These are phyloP conservation scores for Crematogaster levior DNA, from an alignment of 2,888 invertebrate genomes.

Conservation along the genomic window DNA sequence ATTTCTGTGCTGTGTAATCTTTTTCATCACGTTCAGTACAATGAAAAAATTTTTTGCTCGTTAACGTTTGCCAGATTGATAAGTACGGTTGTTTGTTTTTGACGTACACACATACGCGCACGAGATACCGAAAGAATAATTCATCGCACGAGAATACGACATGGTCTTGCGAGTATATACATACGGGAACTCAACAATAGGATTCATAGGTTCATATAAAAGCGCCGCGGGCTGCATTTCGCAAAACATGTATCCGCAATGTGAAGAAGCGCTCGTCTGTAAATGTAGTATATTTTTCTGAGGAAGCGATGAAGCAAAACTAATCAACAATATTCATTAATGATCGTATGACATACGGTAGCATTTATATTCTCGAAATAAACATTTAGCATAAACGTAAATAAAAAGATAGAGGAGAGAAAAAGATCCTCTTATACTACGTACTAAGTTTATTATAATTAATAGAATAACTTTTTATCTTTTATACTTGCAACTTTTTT, in stretches of 20 bases:
- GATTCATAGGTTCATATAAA: conserved; percentile 31
- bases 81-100: conserved; percentile 27
- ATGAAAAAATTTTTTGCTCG: conserved; percentile 7
- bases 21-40: background rate
- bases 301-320: background rate
- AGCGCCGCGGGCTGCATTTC: conserved; percentile 2
- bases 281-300: conserved; percentile 5
- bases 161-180: conserved; percentile 4
- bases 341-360: background rate
- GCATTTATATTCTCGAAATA: background rate
- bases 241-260: conserved; percentile 14
- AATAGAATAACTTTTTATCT: background rate
- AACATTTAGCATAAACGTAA: background rate
- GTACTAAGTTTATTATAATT: background rate
- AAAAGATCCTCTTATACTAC: background rate
- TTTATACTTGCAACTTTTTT: background rate
- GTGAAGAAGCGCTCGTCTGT: background rate
- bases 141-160: background rate
- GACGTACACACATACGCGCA: background rate
- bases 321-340: conserved; percentile 16
- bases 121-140: conserved; percentile 14
- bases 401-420: background rate
- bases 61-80: conserved; percentile 31
- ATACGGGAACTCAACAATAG: conserved; percentile 29
- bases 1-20: background rate